Evolutionary conservation across 2,113 vertebrate species (phyloP).

Genomic region (Eclectus roratus): DNA sequence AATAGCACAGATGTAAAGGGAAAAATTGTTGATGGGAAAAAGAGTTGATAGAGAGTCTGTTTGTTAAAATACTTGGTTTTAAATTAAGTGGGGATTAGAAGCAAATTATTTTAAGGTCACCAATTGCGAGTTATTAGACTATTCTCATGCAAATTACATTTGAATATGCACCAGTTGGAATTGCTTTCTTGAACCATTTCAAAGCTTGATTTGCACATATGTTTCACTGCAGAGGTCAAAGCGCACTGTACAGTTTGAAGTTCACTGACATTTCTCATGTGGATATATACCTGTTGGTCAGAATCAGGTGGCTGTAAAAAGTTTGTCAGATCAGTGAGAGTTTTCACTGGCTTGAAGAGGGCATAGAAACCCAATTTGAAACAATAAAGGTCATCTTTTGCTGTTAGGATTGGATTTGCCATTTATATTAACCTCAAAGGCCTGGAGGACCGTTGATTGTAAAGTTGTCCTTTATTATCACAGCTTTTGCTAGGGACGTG

Average conservation of each 20-base stretch:
- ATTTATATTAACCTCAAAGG: not conserved
- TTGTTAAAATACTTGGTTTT: not conserved
- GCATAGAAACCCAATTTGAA: not conserved
- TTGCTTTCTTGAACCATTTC: not conserved
- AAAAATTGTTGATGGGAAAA: not conserved
- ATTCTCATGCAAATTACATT: slow-evolving; percentile 1
- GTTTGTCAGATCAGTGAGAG: not conserved
- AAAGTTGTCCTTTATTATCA: not conserved
- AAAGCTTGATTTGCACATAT: not conserved
- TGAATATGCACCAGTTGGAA: not conserved
- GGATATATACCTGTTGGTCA: not conserved
- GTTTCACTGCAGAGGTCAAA: not conserved
- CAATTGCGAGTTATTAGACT: not conserved
- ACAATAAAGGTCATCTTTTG: not conserved
- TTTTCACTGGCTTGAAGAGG: not conserved
- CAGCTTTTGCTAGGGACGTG: not conserved
- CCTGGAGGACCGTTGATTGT: not conserved
- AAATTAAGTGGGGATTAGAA: not conserved
- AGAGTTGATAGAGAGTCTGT: not conserved
- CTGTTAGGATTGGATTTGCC: not conserved
- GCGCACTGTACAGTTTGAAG: not conserved
- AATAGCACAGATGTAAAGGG: not conserved
- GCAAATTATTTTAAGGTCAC: not conserved
- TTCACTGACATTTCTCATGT: not conserved
- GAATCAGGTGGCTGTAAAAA: not conserved